These are phyloP conservation scores for Laodelphax striatellus DNA, from an alignment of 1,140 invertebrate species.

Conservation along the genomic window DNA sequence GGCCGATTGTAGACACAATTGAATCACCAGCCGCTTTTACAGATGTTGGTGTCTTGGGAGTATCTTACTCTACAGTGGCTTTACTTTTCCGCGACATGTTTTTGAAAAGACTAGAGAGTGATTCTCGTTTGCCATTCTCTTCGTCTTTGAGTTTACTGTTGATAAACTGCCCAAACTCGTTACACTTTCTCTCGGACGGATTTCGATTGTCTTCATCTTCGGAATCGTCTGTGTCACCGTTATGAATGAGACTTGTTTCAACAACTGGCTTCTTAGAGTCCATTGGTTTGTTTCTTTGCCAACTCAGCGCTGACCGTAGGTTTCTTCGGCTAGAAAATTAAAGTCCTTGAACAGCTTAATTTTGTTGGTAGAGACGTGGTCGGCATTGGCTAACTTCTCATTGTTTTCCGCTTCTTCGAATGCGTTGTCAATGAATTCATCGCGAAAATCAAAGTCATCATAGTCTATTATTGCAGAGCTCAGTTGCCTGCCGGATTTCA, in stretches of 20 bases:
- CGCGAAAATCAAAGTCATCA: no score
- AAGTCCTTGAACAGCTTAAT: no score
- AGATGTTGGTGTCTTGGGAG: conserved; percentile 4
- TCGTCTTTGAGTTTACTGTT: conserved; percentile 40
- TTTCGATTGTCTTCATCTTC: conserved; percentile 68
- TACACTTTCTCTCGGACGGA: conserved; percentile 55
- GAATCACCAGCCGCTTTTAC: conserved; percentile 30
- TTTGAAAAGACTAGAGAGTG: neutral
- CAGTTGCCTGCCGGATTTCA: no score
- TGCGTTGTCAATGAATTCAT: no score
- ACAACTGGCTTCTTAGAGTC: no score
- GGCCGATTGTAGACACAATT: conserved; percentile 63
- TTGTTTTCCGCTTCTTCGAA: no score
- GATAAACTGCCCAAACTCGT: conserved; percentile 50
- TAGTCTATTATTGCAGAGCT: no score
- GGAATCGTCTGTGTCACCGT: conserved; percentile 56
- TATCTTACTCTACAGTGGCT: conserved; percentile 6
- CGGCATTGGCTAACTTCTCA: no score
- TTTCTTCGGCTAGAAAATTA: no score
- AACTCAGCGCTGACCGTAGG: no score
- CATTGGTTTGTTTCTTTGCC: no score
- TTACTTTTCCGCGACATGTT: conserved; percentile 14
- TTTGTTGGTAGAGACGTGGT: no score
- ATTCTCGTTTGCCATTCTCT: neutral
- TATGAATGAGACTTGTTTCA: conserved; percentile 37